Evolutionary conservation across 2,113 vertebrate genomes (phyloP).

Genomic region (Gobius niger): DNA sequence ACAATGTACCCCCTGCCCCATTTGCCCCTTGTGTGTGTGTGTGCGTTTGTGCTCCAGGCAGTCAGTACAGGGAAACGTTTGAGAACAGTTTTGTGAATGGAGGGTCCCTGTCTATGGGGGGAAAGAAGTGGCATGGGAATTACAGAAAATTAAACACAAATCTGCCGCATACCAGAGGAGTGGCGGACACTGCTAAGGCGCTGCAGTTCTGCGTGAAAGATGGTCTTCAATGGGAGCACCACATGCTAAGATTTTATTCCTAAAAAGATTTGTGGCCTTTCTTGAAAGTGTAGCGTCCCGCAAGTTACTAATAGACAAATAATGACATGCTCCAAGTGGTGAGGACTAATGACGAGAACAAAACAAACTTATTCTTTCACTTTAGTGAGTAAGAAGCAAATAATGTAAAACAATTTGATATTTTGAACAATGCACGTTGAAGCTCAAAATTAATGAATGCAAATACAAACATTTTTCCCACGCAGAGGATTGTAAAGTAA

Average conservation of each 20-base stretch:
- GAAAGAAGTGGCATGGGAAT: not conserved
- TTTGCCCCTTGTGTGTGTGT: constrained; percentile 5
- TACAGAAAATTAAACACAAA: not conserved
- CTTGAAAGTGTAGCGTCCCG: not conserved
- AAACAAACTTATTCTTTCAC: no score
- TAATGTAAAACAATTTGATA: no score
- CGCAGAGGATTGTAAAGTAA: no score
- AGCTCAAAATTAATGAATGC: no score
- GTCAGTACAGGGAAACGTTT: not conserved
- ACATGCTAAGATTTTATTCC: not conserved
- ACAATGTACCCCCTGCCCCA: constrained; percentile 40
- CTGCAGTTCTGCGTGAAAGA: not conserved
- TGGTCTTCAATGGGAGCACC: not conserved
- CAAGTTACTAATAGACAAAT: no score
- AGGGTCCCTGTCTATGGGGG: not conserved
- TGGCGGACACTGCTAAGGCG: not conserved
- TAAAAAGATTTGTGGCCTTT: not conserved
- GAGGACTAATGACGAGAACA: no score
- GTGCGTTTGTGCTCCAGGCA: constrained; percentile 12
- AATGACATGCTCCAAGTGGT: no score
- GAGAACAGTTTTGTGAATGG: constrained; percentile 12
- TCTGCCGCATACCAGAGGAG: not conserved
- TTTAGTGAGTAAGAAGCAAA: no score
- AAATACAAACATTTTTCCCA: no score
- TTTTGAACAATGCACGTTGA: no score